A percentile compares a stretch with the other conserved stretches of the same genome.
phyloP scores from a whole-genome alignment of 2,888 invertebrate genomes.

The Periphyllus acericola region DNA sequence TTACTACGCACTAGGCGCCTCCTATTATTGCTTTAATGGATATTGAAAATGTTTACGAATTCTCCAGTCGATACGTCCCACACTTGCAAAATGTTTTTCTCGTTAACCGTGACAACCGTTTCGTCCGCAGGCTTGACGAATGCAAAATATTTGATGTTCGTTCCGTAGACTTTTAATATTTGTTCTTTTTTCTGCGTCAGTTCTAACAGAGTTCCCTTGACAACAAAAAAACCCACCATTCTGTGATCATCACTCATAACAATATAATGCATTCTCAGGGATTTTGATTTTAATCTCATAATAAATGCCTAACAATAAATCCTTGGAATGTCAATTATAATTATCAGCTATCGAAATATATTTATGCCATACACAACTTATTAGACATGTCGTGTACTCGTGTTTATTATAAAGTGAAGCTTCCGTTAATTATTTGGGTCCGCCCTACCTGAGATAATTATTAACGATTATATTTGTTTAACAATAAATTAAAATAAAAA shows the following conservation, averaged over 20 bases:
- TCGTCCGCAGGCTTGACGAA: constrained; percentile 39
- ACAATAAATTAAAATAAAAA: no score
- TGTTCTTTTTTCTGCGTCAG: constrained; percentile 25
- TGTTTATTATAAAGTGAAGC: no score
- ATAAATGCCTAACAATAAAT: no score
- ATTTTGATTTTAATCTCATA: no score
- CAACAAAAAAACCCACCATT: not conserved
- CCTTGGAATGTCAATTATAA: no score
- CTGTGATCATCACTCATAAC: not conserved
- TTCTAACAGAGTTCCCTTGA: constrained; percentile 21
- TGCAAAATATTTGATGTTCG: constrained; percentile 28
- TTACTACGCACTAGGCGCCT: not conserved
- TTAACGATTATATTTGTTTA: no score
- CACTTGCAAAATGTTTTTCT: constrained; percentile 21
- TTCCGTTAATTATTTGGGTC: no score
- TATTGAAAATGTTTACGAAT: constrained; percentile 42
- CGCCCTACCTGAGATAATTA: no score
- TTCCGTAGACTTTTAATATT: constrained; percentile 36
- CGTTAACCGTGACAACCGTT: constrained; percentile 34
- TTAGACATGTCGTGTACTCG: no score
- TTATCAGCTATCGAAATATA: no score
- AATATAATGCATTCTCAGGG: no score
- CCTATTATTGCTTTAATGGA: not conserved
- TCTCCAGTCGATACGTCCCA: constrained; percentile 42
- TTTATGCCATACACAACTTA: no score